Conservation (phyloP, 2,797 vertebrate genomes). For the Mus caroli region DNA sequence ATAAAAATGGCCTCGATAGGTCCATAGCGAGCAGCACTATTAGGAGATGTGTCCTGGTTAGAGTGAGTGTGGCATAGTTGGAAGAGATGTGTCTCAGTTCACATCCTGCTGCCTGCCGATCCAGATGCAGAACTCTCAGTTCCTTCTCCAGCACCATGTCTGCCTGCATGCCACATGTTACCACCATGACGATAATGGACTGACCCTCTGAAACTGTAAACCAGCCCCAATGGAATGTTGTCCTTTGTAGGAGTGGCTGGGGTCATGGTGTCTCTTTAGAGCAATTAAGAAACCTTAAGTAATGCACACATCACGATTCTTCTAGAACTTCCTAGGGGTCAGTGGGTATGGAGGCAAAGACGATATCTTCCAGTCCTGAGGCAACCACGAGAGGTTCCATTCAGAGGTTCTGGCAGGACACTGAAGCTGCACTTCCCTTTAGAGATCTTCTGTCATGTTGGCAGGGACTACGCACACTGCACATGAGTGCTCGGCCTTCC, state of each 20-base stretch:
- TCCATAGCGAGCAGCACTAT: neutral
- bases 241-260: neutral
- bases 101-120: neutral
- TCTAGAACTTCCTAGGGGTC: neutral
- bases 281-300: neutral
- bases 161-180: neutral
- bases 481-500: neutral
- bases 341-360: constrained; percentile 21
- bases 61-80: neutral
- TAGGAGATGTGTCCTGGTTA: neutral
- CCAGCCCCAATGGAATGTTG: neutral
- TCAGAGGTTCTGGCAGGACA: neutral
- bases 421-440: neutral
- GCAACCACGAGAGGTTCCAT: neutral
- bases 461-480: no score
- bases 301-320: neutral
- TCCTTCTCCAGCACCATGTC: neutral
- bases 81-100: neutral
- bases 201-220: neutral
- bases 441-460: neutral
- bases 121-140: neutral
- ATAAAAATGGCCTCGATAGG: neutral
- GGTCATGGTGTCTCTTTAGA: neutral
- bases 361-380: neutral
- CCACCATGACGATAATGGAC: neutral